Conservation (phyloP, 2,888 invertebrate species). For the Disparrhopalites patrizii region DNA sequence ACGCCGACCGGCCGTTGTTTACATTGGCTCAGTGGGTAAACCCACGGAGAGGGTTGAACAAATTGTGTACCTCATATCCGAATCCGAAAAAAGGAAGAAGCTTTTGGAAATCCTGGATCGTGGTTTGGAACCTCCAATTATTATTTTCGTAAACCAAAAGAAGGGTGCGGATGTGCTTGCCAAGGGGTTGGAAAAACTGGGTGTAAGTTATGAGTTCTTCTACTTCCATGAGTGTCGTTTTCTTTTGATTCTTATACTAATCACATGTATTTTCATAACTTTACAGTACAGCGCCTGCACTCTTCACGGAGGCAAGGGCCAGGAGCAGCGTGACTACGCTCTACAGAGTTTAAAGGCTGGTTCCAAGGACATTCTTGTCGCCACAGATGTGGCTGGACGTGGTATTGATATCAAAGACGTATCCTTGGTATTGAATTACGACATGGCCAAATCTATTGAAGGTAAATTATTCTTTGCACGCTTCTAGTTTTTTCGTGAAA, state of each 20-base stretch:
- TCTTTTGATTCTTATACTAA: neutral
- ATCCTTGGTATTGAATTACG: constrained; percentile 97
- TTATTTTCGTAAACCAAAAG: constrained; percentile 99
- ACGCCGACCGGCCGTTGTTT: constrained; percentile 92
- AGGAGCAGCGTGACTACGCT: constrained; percentile 98
- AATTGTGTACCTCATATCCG: constrained; percentile 90
- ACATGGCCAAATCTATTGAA: constrained; percentile 99
- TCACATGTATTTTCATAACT: constrained; percentile 21
- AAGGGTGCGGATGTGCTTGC: constrained; percentile 98
- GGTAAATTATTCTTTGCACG: constrained; percentile 54
- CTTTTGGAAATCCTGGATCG: constrained; percentile 85
- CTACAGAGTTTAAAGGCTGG: constrained; percentile 93
- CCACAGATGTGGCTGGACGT: constrained; percentile 98
- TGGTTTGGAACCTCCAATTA: constrained; percentile 93
- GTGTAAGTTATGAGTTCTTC: constrained; percentile 55
- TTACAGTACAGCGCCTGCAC: constrained; percentile 87
- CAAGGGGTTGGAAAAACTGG: constrained; percentile 92
- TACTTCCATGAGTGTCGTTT: neutral
- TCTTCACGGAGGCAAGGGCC: constrained; percentile 98
- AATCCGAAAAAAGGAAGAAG: constrained; percentile 94
- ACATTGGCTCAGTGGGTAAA: constrained; percentile 94
- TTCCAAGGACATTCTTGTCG: constrained; percentile 95
- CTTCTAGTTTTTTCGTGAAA: neutral
- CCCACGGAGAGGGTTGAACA: constrained; percentile 98
- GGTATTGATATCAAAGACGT: constrained; percentile 99